These are phyloP conservation scores for Bubo blakistoni DNA, from an alignment of 2,113 vertebrate genomes.

Conservation along the genomic window DNA sequence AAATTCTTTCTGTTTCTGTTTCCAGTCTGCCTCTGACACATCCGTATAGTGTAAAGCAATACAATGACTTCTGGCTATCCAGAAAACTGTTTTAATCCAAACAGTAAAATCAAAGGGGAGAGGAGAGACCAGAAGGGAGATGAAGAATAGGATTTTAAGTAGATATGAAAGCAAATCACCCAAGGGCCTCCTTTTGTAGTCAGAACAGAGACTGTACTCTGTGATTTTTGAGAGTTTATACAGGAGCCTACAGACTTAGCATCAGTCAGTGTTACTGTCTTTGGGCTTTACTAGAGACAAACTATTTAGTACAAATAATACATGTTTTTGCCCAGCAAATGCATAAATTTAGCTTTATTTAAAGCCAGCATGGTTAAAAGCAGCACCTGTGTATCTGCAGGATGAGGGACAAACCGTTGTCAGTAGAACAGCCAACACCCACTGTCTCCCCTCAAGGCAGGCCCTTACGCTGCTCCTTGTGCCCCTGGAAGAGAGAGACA, in stretches of 20 bases:
- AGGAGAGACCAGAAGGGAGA: not conserved
- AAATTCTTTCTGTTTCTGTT: not conserved
- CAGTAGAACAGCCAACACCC: not conserved
- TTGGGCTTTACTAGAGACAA: not conserved
- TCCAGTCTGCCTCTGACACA: not conserved
- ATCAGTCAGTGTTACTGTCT: not conserved
- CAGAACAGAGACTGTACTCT: not conserved
- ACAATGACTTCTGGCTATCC: not conserved
- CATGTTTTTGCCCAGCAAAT: not conserved
- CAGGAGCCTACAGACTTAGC: not conserved
- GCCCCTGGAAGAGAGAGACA: not conserved
- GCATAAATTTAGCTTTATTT: not conserved
- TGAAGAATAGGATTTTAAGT: not conserved
- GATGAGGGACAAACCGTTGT: fast-evolving
- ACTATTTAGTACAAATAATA: not conserved
- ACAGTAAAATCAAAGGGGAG: not conserved
- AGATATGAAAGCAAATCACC: not conserved
- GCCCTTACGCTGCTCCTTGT: fast-evolving
- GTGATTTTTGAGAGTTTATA: not conserved
- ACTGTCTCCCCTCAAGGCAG: not conserved
- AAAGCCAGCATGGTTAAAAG: not conserved
- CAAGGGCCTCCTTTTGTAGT: not conserved
- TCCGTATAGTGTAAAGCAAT: fast-evolving
- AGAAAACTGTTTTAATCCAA: not conserved
- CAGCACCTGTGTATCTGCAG: not conserved